Percentiles rank a stretch among this genome's conserved stretches.
Conservation (phyloP, 2,888 invertebrate genomes). For the Caenorhabditis becei region DNA sequence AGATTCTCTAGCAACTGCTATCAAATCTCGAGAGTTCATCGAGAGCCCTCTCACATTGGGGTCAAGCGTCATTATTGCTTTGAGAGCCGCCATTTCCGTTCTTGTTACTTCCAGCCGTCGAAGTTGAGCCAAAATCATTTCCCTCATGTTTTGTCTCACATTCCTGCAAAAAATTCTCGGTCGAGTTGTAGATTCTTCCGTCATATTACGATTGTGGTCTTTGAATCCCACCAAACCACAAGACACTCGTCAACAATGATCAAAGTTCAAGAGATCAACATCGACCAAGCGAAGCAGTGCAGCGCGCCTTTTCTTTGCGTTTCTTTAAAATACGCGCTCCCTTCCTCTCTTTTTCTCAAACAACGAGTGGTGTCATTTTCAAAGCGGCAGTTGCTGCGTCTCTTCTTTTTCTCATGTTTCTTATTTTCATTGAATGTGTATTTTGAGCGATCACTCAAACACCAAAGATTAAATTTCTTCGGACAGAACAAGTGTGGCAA, state of each 20-base stretch:
- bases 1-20: conserved; percentile 70
- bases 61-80: conserved; percentile 80
- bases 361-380: conserved; percentile 58
- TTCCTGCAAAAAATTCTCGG: conserved; percentile 59
- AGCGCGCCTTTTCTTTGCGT: conserved; percentile 30
- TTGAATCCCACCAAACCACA: conserved; percentile 52
- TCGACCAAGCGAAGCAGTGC: conserved; percentile 29
- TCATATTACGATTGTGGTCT: conserved; percentile 28
- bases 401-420: conserved; percentile 7
- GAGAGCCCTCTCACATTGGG: conserved; percentile 72
- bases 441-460: conserved; percentile 37
- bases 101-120: conserved; percentile 69
- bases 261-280: conserved; percentile 61
- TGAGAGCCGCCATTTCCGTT: conserved; percentile 76
- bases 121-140: conserved; percentile 64
- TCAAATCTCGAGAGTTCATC: conserved; percentile 27
- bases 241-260: conserved; percentile 40
- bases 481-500: neutral
- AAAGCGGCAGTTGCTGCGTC: conserved; percentile 36
- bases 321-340: conserved; percentile 26
- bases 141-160: conserved; percentile 65
- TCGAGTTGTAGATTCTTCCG: neutral
- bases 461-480: conserved; percentile 20
- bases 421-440: conserved; percentile 42
- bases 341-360: conserved; percentile 14